Conservation (phyloP, 2,113 vertebrate genomes). For the Psettodes erumei region DNA sequence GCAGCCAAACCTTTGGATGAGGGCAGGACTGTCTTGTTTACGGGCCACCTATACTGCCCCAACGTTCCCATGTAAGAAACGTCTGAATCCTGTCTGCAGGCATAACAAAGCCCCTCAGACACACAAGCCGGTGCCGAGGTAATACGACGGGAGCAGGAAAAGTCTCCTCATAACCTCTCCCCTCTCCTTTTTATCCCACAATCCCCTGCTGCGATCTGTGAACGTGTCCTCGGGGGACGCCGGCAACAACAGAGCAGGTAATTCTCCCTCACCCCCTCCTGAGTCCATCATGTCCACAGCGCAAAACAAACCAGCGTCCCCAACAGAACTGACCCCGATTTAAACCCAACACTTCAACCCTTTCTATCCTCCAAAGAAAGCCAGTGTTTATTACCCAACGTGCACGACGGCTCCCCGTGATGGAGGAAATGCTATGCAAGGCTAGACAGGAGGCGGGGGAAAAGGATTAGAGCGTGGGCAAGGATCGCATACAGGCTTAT, state of each 20-base stretch:
- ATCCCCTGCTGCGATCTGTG: constrained; percentile 68
- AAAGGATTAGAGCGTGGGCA: constrained; percentile 63
- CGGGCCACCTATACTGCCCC: constrained; percentile 39
- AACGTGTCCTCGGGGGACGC: constrained; percentile 62
- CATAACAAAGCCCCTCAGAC: constrained; percentile 55
- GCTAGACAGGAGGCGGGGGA: constrained; percentile 50
- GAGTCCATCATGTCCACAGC: constrained; percentile 63
- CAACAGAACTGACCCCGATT: constrained; percentile 49
- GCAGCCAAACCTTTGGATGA: constrained; percentile 33
- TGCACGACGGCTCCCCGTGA: constrained; percentile 48
- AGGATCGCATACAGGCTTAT: constrained; percentile 76
- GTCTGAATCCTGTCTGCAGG: constrained; percentile 58
- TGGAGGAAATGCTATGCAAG: constrained; percentile 45
- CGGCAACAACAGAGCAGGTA: constrained; percentile 75
- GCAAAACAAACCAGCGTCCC: constrained; percentile 63
- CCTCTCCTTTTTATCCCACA: constrained; percentile 57
- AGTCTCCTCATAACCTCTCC: constrained; percentile 56
- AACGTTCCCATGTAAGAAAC: constrained; percentile 36
- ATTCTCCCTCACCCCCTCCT: constrained; percentile 65
- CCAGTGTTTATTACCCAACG: constrained; percentile 61
- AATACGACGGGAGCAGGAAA: constrained; percentile 41
- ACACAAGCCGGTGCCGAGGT: constrained; percentile 36
- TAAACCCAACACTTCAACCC: constrained; percentile 50
- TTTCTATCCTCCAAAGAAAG: constrained; percentile 30
- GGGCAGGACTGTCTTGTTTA: constrained; percentile 42